A percentile compares a stretch with the other conserved stretches of the same genome.
phyloP scores from a whole-genome alignment of 1,140 invertebrate genomes.

The Drosophila pachea region DNA sequence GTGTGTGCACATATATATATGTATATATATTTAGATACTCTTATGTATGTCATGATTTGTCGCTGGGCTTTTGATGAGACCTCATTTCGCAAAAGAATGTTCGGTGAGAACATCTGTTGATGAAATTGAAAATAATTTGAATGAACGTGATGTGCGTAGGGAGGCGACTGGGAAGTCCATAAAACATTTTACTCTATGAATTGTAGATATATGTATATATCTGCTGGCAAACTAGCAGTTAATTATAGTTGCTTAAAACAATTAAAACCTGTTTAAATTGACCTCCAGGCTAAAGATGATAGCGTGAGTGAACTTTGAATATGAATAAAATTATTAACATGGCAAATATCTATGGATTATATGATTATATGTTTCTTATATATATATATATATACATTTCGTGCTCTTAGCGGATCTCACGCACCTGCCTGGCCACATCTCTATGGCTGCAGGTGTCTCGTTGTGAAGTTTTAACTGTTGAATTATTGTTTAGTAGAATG shows the following conservation, averaged over 20 bases:
- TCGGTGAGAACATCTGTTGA: not conserved
- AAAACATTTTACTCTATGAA: not conserved
- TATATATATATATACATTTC: not conserved
- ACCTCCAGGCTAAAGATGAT: conserved; percentile 35
- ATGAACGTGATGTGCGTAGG: not conserved
- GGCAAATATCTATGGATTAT: no score
- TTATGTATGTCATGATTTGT: conserved; percentile 4
- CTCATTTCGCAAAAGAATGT: not conserved
- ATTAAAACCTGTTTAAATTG: conserved; percentile 49
- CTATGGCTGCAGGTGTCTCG: conserved; percentile 12
- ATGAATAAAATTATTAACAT: not conserved
- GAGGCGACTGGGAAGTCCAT: not conserved
- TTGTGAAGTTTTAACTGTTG: not conserved
- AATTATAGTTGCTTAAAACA: conserved; percentile 37
- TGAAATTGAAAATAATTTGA: not conserved
- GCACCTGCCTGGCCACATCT: conserved; percentile 17
- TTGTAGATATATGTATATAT: conserved; percentile 2
- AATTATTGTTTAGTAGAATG: conserved; percentile 12
- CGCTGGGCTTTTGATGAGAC: conserved; percentile 8
- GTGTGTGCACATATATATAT: not conserved
- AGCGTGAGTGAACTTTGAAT: not conserved
- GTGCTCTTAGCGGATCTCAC: not conserved
- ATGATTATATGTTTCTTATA: no score
- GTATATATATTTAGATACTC: not conserved
- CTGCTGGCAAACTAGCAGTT: conserved; percentile 24